phyloP scores from a whole-genome alignment of 2,888 invertebrate species.

The Alviniconcha strummeri region DNA sequence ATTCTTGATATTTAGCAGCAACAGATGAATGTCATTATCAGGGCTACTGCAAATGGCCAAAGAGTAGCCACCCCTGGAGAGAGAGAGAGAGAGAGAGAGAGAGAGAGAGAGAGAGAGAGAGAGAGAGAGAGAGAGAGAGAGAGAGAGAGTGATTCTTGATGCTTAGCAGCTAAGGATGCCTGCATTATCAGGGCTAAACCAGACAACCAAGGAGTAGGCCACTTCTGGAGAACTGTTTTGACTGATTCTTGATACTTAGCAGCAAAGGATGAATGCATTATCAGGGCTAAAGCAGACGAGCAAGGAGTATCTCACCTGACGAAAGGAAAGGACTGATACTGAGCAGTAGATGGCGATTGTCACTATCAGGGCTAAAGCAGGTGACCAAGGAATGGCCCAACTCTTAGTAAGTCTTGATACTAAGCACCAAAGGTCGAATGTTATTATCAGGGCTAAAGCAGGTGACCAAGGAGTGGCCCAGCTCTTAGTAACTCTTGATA shows the following conservation, averaged over 20 bases:
- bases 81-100: slow-evolving; percentile 1
- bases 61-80: background rate
- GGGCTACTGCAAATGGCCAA: no score
- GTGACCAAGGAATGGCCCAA: no score
- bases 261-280: background rate
- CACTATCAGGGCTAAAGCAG: no score
- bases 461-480: slow-evolving; percentile 16
- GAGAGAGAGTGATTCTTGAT: background rate
- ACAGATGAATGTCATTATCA: no score
- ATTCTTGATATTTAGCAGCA: no score
- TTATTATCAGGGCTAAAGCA: background rate
- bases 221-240: slow-evolving; percentile 31
- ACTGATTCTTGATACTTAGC: background rate
- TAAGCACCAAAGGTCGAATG: no score
- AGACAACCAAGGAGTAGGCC: slow-evolving; percentile 17
- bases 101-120: background rate
- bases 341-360: no score
- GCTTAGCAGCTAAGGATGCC: no score
- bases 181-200: no score
- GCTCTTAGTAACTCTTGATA: slow-evolving; percentile 29
- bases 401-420: background rate
- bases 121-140: background rate
- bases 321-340: no score
- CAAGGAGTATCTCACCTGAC: no score
- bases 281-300: background rate